These are phyloP conservation scores for Pammene aurita DNA, from an alignment of 2,888 invertebrate genomes.

Conservation along the genomic window DNA sequence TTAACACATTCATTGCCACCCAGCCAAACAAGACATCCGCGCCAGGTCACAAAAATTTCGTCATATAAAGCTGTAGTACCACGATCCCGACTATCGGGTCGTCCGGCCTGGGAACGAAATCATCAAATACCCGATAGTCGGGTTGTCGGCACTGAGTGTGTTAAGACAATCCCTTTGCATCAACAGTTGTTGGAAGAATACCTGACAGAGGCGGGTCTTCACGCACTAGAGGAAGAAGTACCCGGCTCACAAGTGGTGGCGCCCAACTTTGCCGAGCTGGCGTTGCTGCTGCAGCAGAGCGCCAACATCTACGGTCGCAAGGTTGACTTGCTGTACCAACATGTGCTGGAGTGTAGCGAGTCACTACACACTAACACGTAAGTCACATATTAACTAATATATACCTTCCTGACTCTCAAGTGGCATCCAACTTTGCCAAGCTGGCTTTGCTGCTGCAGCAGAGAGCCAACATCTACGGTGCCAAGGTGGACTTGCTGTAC, in stretches of 20 bases:
- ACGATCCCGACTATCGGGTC: no score
- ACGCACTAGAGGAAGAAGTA: conserved; percentile 40
- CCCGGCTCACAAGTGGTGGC: conserved; percentile 28
- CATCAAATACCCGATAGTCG: no score
- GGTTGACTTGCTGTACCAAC: conserved; percentile 85
- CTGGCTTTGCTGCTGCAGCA: no score
- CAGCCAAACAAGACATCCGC: no score
- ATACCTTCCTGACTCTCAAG: no score
- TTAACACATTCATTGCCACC: no score
- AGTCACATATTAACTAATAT: conserved; percentile 46
- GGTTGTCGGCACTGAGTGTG: no score
- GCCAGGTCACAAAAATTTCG: no score
- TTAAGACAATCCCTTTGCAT: conserved; percentile 26
- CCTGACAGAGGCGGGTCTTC: conserved; percentile 65
- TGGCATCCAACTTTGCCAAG: no score
- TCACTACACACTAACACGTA: conserved; percentile 58
- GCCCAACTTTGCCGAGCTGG: conserved; percentile 90
- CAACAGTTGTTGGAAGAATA: conserved; percentile 82
- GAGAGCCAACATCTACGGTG: conserved; percentile 86
- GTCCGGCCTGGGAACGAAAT: no score
- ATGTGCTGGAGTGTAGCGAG: conserved; percentile 68
- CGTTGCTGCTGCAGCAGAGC: conserved; percentile 89
- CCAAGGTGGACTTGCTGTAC: conserved; percentile 87
- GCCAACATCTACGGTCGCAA: conserved; percentile 88
- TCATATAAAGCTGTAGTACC: no score